These are phyloP conservation scores for Hippocampus comes DNA, from an alignment of 2,113 vertebrate species.

Conservation along the genomic window DNA sequence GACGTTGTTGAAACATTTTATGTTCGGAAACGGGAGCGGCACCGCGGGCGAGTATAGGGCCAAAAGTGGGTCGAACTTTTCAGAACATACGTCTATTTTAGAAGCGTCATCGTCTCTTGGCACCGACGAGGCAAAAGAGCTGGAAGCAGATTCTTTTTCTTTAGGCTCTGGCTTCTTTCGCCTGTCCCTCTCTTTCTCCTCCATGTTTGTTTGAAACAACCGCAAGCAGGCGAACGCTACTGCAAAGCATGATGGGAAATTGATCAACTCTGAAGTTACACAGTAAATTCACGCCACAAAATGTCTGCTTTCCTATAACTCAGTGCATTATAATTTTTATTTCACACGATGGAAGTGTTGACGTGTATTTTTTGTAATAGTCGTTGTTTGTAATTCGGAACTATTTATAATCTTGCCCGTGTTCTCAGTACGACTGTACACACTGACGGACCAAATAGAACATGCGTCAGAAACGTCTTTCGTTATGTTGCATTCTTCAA, in stretches of 20 bases:
- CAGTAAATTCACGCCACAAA: too few relatives aligned
- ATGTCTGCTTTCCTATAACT: not conserved
- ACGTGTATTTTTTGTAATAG: not conserved
- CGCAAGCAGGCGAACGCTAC: conserved; percentile 34
- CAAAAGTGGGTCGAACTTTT: conserved; percentile 82
- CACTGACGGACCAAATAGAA: not conserved
- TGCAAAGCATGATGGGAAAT: conserved; percentile 57
- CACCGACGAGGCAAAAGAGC: not conserved
- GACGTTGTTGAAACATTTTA: conserved; percentile 88
- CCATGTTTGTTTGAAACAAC: conserved; percentile 81
- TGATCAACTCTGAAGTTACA: too few relatives aligned
- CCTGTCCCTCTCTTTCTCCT: conserved; percentile 68
- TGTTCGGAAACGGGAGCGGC: conserved; percentile 79
- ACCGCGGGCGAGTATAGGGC: conserved; percentile 81
- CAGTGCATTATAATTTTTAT: not conserved
- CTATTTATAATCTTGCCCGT: not conserved
- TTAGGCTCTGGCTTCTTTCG: conserved; percentile 7
- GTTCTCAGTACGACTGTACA: not conserved
- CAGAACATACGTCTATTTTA: conserved; percentile 80
- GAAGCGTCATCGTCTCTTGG: conserved; percentile 16
- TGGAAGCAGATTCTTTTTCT: not conserved
- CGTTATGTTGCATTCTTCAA: not conserved
- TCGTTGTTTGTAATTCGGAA: not conserved
- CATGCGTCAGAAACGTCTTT: not conserved
- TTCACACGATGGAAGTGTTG: not conserved